Evolutionary conservation across 2,113 vertebrate genomes (phyloP).

Genomic region (Ceyx margarethae): DNA sequence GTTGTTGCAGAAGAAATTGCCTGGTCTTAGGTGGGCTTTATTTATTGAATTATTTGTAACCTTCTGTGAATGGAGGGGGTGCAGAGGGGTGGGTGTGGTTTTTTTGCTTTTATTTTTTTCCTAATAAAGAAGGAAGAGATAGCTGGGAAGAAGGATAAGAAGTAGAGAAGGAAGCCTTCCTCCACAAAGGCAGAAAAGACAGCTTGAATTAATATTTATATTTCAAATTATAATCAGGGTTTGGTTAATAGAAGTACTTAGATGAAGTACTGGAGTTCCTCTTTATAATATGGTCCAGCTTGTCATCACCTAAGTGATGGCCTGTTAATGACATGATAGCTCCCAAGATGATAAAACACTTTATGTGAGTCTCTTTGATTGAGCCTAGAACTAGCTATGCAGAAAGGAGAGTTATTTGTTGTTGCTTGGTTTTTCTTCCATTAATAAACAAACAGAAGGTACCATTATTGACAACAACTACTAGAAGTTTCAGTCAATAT

Average conservation of each 20-base stretch:
- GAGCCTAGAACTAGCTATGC: not conserved
- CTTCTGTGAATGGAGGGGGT: not conserved
- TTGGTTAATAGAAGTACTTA: not conserved
- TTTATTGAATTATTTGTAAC: not conserved
- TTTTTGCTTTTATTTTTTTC: not conserved
- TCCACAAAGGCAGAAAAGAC: not conserved
- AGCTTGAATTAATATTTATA: not conserved
- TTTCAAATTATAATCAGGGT: not conserved
- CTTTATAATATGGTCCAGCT: not conserved
- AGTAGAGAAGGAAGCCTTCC: not conserved
- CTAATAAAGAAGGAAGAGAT: not conserved
- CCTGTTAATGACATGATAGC: not conserved
- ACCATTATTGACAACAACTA: not conserved
- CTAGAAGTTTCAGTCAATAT: not conserved
- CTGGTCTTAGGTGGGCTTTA: not conserved
- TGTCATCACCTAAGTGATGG: not conserved
- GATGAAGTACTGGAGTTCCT: not conserved
- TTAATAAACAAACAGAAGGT: not conserved
- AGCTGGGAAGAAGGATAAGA: not conserved
- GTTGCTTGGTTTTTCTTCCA: too few species aligned
- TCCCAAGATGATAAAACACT: not conserved
- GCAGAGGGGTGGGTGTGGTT: accelerated
- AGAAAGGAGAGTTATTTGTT: not conserved
- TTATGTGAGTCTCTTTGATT: accelerated
- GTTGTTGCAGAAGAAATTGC: not conserved